Evolutionary conservation across 2,113 vertebrate genomes (phyloP), one percentile per base, ranked within the genome.

Genomic region (Athene cunicularia): DNA sequence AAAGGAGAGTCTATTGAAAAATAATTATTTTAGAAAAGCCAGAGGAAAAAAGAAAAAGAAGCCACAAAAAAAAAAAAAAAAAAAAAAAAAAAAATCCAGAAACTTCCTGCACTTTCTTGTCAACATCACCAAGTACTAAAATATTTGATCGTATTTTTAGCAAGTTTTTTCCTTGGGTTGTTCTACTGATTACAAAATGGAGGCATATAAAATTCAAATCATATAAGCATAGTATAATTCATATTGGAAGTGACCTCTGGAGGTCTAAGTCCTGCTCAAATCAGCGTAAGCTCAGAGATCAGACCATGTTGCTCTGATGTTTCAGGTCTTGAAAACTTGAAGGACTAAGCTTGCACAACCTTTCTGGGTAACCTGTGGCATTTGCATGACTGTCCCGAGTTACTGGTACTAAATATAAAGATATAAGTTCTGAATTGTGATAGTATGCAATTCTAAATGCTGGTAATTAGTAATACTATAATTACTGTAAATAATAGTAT

Each of bases 1-100:
- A 35, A 80, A 81, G 4, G 4, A 3, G 3, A 37, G 6, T 35
- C 2, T 66, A 27, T 41, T 70, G n/a, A 73, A 59, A 47, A 83
- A 27, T 5, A 68, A 50, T 8, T 5, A 32, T 66, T 93, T 86
- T 56, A 32, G 37, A 62, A 81, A 80, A 5, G 4, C 2, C 3
- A 19, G 9, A 5, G 2, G 9, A 4, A 37, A 49, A 62, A 37
- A 9, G 32, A 22, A 50, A 45, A 26, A 9, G 2, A 12, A 21
- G 2, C 0, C 9, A 58, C 13, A 15, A 16, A 45, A 6, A 41
- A 50, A 37, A 58, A 7, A 0, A 0, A n/a, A n/a, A n/a, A n/a
- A n/a, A n/a, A n/a, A n/a, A 1, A 23, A 77, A 72, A 41, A 16
- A 6, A 21, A 5, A 1, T 7, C n/a, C 15, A 39, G 21, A 12